Base-by-base conservation (phyloP, 1,140 invertebrate genomes). In the Phocides pigmalion region DNA sequence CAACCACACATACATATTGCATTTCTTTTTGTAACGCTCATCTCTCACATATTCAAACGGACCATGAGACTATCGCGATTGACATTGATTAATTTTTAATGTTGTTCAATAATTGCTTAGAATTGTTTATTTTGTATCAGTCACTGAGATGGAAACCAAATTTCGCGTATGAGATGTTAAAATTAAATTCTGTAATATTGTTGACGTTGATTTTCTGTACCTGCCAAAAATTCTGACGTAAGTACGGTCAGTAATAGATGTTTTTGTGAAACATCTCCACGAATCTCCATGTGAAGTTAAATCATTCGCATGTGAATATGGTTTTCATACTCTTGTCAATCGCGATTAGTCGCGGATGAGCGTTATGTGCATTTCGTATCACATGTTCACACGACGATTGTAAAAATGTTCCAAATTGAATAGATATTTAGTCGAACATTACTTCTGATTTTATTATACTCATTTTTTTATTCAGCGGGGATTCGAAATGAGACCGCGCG, bases 321-420 rank as follows among this genome's bases (percentile, higher is more conserved):
- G n/a, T n/a, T 22, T 22, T 22, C 2, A 22, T 22, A 22, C 4
- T 9, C 14, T 14, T 28, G 22, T 42, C 12, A 25, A 56, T 42
- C 39, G 53, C 39, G 39, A 42, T 56, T 15, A 8, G 20, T 22
- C 19, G 4, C 37, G 53, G n/a, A 8, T n/a, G 37, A 1, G 37
- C n/a, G 39, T 37, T 35, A 53, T 39, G 4, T 14, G 50, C 22
- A 61, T 47, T 61, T 37, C 50, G 32, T 53, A 32, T 42, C 39
- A 49, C 54, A 41, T 20, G 39, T 66, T 66, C 32, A 12, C 17
- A 17, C 14, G 44, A n/a, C 50, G 53, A 62, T 37, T 73, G 67
- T 69, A 66, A 72, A 74, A 65, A 70, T 62, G 46, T 62, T 67
- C 63, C 49, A 76, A 76, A 76, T 70, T 68, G 46, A 66, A 66